Evolutionary conservation across 2,888 invertebrate genomes (phyloP), one percentile per base, ranked within the genome.

Genomic region (Coenonympha arcania): DNA sequence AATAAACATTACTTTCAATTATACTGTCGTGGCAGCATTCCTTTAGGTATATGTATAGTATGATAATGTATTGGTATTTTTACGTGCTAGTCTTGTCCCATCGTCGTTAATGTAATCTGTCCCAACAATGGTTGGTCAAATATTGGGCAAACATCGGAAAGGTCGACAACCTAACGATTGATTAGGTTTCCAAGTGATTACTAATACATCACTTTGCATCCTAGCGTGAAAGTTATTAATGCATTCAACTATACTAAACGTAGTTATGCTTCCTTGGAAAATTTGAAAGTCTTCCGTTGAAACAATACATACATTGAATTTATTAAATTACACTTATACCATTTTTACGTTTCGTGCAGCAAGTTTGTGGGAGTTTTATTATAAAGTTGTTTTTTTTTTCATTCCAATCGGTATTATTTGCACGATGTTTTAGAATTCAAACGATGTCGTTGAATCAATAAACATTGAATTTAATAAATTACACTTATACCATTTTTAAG

Each of bases 161-260:
- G 82, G 80, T 82, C 81, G 73, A 70, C 76, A 76, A 83, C 81
- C 82, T 67, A 20, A 56, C 50, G 55, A 40, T 76, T 72, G 76
- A 79, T 76, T 76, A 73, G 65, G 24, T 39, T 64, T 61, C 62
- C 66, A 63, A 63, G 64, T 69, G 66, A 76, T 73, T 72, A 77
- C 66, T 73, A 71, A 74, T 72, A 66, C 71, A 73, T 72, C 66
- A 72, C 63, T 68, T 66, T 54, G 56, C 62, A 60, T 53, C 56
- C 61, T 55, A 60, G 56, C 59, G 61, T 60, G 58, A 64, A 71
- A 63, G 62, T 54, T 54, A 43, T 22, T 53, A 44, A 50, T 48
- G 37, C 43, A 51, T 51, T 48, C 54, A 39, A 15, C 43, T 40
- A 33, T 46, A 54, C 48, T 6, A 11, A 9, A 39, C 22, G 15